Evolutionary conservation across 2,797 vertebrate genomes (phyloP).

Genomic region (Luscinia luscinia): DNA sequence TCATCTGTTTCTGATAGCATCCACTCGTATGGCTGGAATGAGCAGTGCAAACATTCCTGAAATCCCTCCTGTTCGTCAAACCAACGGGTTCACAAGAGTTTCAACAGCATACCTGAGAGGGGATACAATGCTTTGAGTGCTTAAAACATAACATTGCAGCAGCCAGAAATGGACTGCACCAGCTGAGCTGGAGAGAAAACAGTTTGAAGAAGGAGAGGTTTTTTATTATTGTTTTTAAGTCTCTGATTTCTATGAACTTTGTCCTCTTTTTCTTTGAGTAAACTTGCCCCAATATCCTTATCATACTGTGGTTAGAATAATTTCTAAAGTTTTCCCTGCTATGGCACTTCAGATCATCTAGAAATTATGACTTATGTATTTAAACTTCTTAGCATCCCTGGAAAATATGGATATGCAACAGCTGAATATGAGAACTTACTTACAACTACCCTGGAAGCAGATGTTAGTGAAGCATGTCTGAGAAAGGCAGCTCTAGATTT

Average conservation of each 20-base stretch:
- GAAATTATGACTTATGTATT: background rate
- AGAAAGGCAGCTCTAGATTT: background rate
- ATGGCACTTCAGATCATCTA: background rate
- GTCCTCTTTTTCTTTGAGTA: background rate
- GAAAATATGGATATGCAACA: background rate
- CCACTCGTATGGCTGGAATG: slow-evolving; percentile 42
- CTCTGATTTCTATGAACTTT: background rate
- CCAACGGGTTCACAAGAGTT: background rate
- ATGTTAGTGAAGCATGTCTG: background rate
- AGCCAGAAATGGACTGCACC: background rate
- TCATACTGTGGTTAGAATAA: background rate
- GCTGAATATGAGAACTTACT: background rate
- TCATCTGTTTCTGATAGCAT: slow-evolving; percentile 50
- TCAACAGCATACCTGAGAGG: slow-evolving; percentile 24
- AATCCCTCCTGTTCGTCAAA: slow-evolving; percentile 2
- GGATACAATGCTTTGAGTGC: background rate
- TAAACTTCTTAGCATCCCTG: background rate
- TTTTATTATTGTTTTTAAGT: background rate
- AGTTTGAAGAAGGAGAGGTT: rapidly evolving
- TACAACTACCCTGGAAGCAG: background rate
- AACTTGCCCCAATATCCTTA: background rate
- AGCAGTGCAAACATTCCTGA: slow-evolving; percentile 53
- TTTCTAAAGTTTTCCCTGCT: background rate
- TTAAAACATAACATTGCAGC: background rate
- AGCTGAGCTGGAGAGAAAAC: background rate